Percentiles rank a stretch among this genome's conserved stretches.
phyloP scores from a whole-genome alignment of 2,888 invertebrate genomes.

The Celastrina argiolus region DNA sequence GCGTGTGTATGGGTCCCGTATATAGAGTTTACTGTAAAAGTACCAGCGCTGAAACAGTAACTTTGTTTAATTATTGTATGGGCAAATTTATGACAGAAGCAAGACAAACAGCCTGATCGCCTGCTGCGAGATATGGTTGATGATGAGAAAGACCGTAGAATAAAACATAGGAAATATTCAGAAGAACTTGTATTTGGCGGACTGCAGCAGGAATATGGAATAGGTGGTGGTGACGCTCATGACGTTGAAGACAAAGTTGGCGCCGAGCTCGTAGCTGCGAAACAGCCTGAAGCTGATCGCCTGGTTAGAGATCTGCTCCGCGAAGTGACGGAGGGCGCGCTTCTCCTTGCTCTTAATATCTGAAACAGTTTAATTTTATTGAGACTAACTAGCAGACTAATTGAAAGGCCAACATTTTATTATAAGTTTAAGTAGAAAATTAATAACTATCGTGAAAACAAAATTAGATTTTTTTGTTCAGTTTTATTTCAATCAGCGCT shows the following conservation, averaged over 20 bases:
- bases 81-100: too few relatives aligned
- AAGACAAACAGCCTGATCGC: too few relatives aligned
- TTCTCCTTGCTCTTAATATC: conserved; percentile 7
- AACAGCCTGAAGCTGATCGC: background rate
- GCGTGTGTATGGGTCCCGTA: too few relatives aligned
- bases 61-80: too few relatives aligned
- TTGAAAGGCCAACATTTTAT: too few relatives aligned
- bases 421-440: too few relatives aligned
- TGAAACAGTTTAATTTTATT: background rate
- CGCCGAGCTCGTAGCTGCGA: background rate
- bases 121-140: background rate
- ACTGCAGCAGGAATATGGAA: conserved; percentile 6
- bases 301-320: background rate
- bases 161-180: background rate
- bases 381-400: too few relatives aligned
- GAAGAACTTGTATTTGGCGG: conserved; percentile 13
- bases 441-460: too few relatives aligned
- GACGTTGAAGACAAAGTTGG: background rate
- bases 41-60: too few relatives aligned
- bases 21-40: too few relatives aligned
- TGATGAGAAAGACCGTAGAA: background rate
- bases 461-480: too few relatives aligned
- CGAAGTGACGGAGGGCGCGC: background rate
- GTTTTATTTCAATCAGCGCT: too few relatives aligned
- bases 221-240: background rate